Percentiles rank a stretch among this genome's conserved stretches.
phyloP scores from a whole-genome alignment of 2,888 invertebrate genomes.

The Phorcus lineatus region DNA sequence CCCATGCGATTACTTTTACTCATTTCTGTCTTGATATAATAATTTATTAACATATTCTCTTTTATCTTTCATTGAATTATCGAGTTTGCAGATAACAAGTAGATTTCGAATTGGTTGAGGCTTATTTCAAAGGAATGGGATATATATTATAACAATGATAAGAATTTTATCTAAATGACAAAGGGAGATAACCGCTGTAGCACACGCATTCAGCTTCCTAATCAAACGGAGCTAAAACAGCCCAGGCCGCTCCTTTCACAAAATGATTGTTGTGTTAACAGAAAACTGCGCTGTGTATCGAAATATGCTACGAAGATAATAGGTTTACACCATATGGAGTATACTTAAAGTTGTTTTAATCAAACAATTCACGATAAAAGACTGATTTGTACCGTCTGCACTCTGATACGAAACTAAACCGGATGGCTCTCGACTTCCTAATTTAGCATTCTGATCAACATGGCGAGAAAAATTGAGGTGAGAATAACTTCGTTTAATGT shows the following conservation, averaged over 20 bases:
- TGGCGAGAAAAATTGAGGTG: conserved; percentile 13
- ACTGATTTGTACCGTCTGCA: not conserved
- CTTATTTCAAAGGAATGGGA: too few species aligned
- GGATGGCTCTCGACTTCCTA: not conserved
- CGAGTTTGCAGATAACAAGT: too few species aligned
- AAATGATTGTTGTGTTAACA: not conserved
- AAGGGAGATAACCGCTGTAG: not conserved
- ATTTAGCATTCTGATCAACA: conserved; percentile 15
- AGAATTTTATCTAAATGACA: too few species aligned
- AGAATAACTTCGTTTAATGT: not conserved
- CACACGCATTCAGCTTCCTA: not conserved
- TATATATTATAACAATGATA: too few species aligned
- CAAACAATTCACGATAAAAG: not conserved
- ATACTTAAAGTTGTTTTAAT: not conserved
- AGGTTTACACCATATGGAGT: not conserved
- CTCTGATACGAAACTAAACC: not conserved
- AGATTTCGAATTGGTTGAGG: too few species aligned
- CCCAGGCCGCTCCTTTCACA: not conserved
- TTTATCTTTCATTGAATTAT: too few species aligned
- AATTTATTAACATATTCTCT: too few species aligned
- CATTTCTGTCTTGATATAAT: too few species aligned
- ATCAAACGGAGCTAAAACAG: conserved; percentile 8
- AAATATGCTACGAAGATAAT: too few species aligned
- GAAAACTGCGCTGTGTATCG: too few species aligned
- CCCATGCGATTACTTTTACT: too few species aligned